Conservation (phyloP, 2,888 invertebrate species). For the Frankliniella intonsa region DNA sequence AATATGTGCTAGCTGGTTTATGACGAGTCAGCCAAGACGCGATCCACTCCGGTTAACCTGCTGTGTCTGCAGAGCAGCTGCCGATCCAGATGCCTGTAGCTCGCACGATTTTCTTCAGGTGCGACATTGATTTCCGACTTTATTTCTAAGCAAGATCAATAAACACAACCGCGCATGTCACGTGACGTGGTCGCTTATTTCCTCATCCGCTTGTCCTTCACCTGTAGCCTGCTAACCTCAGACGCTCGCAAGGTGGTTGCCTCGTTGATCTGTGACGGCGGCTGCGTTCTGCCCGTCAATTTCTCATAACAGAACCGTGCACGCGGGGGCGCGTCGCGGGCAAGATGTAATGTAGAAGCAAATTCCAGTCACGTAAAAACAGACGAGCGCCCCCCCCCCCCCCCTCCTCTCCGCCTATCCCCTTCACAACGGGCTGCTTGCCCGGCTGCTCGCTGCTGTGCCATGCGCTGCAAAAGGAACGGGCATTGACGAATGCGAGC, state of each 20-base stretch:
- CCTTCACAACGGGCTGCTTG: background rate
- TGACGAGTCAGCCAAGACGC: background rate
- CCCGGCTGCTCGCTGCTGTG: background rate
- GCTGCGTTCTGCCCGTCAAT: too few relatives aligned
- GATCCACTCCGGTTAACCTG: too few relatives aligned
- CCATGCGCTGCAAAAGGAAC: background rate
- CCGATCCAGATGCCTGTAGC: too few relatives aligned
- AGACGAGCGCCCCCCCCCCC: background rate
- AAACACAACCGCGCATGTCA: background rate
- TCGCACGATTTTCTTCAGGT: too few relatives aligned
- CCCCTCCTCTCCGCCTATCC: background rate
- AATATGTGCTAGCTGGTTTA: background rate
- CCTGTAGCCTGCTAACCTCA: background rate
- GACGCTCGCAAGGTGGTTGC: background rate
- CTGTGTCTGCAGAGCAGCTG: too few relatives aligned
- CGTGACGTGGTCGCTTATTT: background rate
- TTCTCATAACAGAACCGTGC: background rate
- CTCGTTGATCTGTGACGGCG: background rate
- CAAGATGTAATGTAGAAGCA: constrained; percentile 17
- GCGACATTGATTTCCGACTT: too few relatives aligned
- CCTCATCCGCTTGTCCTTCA: background rate
- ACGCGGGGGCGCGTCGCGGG: constrained; percentile 6
- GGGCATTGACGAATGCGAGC: constrained; percentile 24
- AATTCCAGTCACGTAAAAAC: constrained; percentile 22
- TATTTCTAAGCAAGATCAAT: too few relatives aligned